A percentile compares a stretch with the other conserved stretches of the same genome.
phyloP scores from a whole-genome alignment of 2,113 vertebrate genomes.

The Pelmatolapia mariae region DNA sequence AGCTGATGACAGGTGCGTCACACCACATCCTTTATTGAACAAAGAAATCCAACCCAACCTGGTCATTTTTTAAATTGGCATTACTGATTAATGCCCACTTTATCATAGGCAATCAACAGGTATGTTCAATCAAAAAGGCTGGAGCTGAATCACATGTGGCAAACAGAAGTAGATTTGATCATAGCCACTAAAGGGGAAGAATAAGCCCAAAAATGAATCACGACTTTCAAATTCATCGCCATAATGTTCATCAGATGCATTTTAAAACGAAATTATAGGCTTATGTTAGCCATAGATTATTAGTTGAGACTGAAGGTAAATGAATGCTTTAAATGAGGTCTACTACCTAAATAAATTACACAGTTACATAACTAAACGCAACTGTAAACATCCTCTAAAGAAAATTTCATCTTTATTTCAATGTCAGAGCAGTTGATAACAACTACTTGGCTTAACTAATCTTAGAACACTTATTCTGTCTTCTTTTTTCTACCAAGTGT shows the following conservation, averaged over 20 bases:
- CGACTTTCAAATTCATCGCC: background rate
- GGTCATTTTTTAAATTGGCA: background rate
- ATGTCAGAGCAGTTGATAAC: background rate
- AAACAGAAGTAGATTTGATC: background rate
- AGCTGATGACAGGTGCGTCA: background rate
- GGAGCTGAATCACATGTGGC: background rate
- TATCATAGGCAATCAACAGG: background rate
- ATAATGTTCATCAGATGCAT: too few species aligned
- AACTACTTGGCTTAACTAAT: background rate
- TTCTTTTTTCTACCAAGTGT: background rate
- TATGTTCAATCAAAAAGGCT: background rate
- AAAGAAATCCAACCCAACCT: slow-evolving; percentile 2
- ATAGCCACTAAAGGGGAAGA: background rate
- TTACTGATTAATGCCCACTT: slow-evolving; percentile 1
- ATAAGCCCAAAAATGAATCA: background rate
- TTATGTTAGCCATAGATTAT: background rate
- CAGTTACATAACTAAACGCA: background rate
- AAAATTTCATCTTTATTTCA: background rate
- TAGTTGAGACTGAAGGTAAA: background rate
- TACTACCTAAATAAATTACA: background rate
- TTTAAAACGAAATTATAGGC: background rate
- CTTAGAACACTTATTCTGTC: background rate
- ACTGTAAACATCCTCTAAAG: background rate
- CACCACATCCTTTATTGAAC: slow-evolving; percentile 14
- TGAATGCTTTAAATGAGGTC: background rate